Evolutionary conservation across 2,888 invertebrate genomes (phyloP), one percentile per base, ranked within the genome.

Genomic region (Pristionchus entomophagus): DNA sequence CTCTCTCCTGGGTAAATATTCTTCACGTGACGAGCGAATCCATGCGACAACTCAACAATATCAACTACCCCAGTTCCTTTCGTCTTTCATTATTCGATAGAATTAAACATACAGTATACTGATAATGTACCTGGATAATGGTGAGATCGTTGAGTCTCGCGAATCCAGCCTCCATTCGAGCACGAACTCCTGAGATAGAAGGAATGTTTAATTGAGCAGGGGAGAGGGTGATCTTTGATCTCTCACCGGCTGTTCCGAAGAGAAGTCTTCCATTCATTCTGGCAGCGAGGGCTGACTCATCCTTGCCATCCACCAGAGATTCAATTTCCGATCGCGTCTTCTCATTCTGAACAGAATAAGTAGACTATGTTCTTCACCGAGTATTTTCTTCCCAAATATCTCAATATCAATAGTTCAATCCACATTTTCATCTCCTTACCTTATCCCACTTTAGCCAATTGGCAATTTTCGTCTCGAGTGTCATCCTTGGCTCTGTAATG

Each of bases 141-240:
- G 98, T 97, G 73, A 99, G 95, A 94, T 99, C 99, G 94, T 99
- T 99, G 96, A 99, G 97, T 88, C 96, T 96, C 89, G 95, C 96
- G 94, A 96, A 98, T 0, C 99, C 99, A 26, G 97, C 96, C 29
- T 96, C 96, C 99, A 99, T 99, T 88, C 95, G 95, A 0, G 96
- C 97, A 88, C 99, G 95, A 51, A 99, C 95, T 0, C 99, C 95
- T 94, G 88, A 81, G 87, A 85, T 59, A n/a, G 17, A 49, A 29
- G 29, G 29, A 32, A 35, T 35, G n/a, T 35, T 38, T 10, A 10
- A 6, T 45, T 14, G 45, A 45, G 14, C 45, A 45, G 14, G 14
- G 8, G 14, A 10, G 6, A 45, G 45, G 14, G 12, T 62, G 62
- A 62, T 56, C 56, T 41, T 35, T 56, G 45, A 35, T 56, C 29